Evolutionary conservation across 1,140 invertebrate species (phyloP), one percentile per base, ranked within the genome.

Genomic region (Dolichoris vasculosae): DNA sequence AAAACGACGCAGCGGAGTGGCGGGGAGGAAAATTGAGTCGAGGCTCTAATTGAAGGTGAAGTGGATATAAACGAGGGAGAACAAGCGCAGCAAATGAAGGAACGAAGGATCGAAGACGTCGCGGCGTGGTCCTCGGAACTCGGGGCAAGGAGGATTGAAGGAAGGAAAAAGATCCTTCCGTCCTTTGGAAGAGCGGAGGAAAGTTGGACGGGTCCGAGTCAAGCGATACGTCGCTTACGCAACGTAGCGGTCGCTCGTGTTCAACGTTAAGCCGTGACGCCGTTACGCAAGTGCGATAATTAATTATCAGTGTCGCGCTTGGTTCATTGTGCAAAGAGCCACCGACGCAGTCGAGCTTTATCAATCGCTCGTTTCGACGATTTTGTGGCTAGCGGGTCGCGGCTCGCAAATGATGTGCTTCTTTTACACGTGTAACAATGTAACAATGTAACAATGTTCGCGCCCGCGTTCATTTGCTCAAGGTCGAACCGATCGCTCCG

Each of bases 11-110:
- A 15, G 8, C 26, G 43, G n/a, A 46, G 8, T 13, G 43, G n/a
- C 43, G 86, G 51, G 20, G 80, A 51, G 84, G 59, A 48, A 78
- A 86, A 71, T 9, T 40, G 76, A 77, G 73, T 55, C 59, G 48
- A 63, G 76, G 76, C 63, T 40, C 67, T 85, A 85, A 85, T 85
- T 80, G 83, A 75, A 75, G 83, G 32, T 85, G 83, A 85, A 85
- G 83, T 77, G 76, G 83, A n/a, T 59, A 84, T 79, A 84, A 84
- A 84, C 32, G 83, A 84, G 83, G 46, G 38, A 64, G 59, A 78
- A 78, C 55, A 77, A 84, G 51, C 23, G 35, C 30, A 26, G 23
- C 78, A 86, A 82, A 77, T 71, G 79, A 82, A 86, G 77, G 64
- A 71, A 46, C 4, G 80, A 84, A 81, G 75, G 59, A 30, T n/a